Evolutionary conservation across 2,113 vertebrate genomes (phyloP).

Genomic region (Pterocles burchelli): DNA sequence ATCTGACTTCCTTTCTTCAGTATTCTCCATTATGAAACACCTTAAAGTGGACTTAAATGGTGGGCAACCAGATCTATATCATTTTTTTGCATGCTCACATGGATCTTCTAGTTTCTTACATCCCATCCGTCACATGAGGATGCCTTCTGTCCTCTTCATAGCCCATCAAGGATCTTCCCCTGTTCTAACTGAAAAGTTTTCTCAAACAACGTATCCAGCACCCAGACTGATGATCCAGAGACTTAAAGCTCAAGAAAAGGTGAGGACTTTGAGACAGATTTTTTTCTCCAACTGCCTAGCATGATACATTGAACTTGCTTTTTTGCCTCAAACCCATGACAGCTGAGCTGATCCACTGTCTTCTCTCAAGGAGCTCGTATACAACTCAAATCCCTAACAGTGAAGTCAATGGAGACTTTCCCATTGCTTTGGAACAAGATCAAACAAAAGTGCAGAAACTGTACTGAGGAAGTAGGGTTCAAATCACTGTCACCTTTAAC

Average conservation of each 20-base stretch:
- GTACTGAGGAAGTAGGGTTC: background rate
- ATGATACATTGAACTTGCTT: background rate
- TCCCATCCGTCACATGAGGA: background rate
- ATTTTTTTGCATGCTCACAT: background rate
- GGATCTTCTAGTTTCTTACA: background rate
- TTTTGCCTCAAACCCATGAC: background rate
- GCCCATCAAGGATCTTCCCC: background rate
- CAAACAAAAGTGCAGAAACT: background rate
- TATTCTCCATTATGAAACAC: background rate
- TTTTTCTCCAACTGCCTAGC: background rate
- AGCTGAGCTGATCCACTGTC: background rate
- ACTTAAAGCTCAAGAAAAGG: background rate
- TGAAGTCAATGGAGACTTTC: background rate
- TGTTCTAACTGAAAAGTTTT: background rate
- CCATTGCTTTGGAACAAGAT: background rate
- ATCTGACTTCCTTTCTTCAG: background rate
- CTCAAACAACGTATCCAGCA: background rate
- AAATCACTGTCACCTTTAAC: background rate
- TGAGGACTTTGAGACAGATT: background rate
- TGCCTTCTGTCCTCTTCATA: background rate
- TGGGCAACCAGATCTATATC: background rate
- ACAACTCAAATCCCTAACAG: background rate
- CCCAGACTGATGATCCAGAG: background rate
- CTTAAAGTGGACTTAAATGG: background rate
- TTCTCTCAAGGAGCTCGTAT: background rate